These are phyloP conservation scores for Magallana ariakensis DNA, from an alignment of 1,140 invertebrate species.

Conservation along the genomic window DNA sequence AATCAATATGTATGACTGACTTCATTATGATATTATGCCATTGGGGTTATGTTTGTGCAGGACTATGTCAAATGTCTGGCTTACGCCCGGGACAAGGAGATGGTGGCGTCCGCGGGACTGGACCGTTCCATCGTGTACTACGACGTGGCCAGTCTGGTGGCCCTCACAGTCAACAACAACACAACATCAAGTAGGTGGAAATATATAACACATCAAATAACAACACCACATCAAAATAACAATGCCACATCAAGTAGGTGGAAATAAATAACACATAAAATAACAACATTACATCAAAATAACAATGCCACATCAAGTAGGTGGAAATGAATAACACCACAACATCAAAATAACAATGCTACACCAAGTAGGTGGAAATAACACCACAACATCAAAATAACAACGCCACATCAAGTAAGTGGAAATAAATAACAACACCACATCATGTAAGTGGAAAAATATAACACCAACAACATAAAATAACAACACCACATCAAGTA, in stretches of 20 bases:
- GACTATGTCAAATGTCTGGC: conserved; percentile 99
- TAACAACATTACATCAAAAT: conserved; percentile 83
- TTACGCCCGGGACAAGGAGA: conserved; percentile 98
- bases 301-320: conserved; percentile 99
- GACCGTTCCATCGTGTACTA: conserved; percentile 98
- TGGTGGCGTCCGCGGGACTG: conserved; percentile 97
- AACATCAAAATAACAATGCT: conserved; percentile 94
- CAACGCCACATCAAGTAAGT: conserved; percentile 96
- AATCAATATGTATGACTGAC: too few species aligned
- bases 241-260: too few species aligned
- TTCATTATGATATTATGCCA: too few species aligned
- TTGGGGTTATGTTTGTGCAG: conserved; percentile 66
- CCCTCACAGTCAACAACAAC: conserved; percentile 98
- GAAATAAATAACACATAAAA: too few species aligned
- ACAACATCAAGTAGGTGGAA: conserved; percentile 92
- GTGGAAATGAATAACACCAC: too few species aligned
- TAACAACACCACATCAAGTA: conserved; percentile 99
- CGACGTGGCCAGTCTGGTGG: conserved; percentile 99
- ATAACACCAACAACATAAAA: conserved; percentile 80
- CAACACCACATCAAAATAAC: too few species aligned
- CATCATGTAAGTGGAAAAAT: conserved; percentile 87
- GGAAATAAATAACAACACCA: conserved; percentile 93
- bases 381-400: conserved; percentile 87
- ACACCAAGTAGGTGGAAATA: conserved; percentile 89
- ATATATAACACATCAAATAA: too few species aligned